phyloP scores from a whole-genome alignment of 2,888 invertebrate genomes.

The Ceramica pisi region DNA sequence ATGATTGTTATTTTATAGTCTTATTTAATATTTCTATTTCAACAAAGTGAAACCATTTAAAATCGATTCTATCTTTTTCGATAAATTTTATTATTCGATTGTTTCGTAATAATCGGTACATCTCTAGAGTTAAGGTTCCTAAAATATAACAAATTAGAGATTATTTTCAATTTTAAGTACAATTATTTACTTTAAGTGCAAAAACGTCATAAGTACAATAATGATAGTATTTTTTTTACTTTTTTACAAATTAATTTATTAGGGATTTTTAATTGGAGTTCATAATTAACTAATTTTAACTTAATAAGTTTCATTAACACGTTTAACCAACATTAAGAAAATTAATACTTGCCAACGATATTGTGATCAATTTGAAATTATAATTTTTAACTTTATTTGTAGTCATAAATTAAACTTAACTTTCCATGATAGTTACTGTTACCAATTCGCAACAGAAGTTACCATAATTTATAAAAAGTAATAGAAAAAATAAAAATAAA shows the following conservation, averaged over 20 bases:
- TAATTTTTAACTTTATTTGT: neutral
- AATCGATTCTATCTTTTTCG: neutral
- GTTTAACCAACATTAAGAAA: neutral
- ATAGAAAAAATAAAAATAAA: neutral
- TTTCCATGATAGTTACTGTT: conserved; percentile 18
- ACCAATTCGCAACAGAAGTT: conserved; percentile 34
- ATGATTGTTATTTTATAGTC: too few relatives aligned
- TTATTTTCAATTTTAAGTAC: conserved; percentile 30
- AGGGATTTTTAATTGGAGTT: conserved; percentile 8
- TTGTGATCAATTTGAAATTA: conserved; percentile 41
- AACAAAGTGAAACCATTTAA: too few relatives aligned
- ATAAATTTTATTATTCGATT: conserved; percentile 5
- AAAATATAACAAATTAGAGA: conserved; percentile 21
- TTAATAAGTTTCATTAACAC: neutral
- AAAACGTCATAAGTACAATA: conserved; percentile 29
- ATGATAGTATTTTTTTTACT: conserved; percentile 13
- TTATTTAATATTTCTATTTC: too few relatives aligned
- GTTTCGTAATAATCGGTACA: conserved; percentile 5
- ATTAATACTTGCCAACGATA: neutral
- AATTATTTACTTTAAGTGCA: conserved; percentile 26
- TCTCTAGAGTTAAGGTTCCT: conserved; percentile 2
- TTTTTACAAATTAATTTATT: conserved; percentile 32
- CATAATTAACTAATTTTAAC: neutral
- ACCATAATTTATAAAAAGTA: conserved; percentile 10
- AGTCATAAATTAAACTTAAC: conserved; percentile 4